Evolutionary conservation across 1,140 invertebrate species (phyloP), one percentile per base, ranked within the genome.

Genomic region (Lerema accius): DNA sequence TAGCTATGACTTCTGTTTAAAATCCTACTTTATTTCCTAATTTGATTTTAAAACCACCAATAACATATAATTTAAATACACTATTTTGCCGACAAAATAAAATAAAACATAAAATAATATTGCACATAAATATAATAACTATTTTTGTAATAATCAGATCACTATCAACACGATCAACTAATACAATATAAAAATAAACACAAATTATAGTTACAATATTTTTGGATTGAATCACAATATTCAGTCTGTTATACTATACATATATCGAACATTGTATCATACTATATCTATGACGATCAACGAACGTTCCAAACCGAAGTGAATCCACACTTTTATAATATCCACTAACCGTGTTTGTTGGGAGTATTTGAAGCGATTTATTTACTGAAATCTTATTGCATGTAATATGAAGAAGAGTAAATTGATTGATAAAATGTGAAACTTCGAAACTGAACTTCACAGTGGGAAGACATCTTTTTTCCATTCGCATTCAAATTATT

Each of bases 141-240:
- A 56, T 35, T 60, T 53, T 55, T 46, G 15, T 42, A 6, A 5
- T 19, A 6, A 17, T 23, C 11, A 46, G 19, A 43, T 43, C 14
- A 16, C 9, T n/a, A 28, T 10, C 23, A 13, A 50, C 42, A 62
- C 35, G 11, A 40, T 32, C 40, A 61, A 61, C 46, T 62, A 50
- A 62, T 50, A 37, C 42, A 45, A 4, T 14, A 45, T 35, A 51
- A 35, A 37, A 60, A 43, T 16, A 32, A 43, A 46, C 19, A 49
- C 46, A 49, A 49, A 49, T 32, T 32, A 9, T 26, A 32, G 4
- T 49, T 4, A 37, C 40, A 28, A 45, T 19, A 51, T 32, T 51
- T 58, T 58, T 58, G 55, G 55, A 49, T 58, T 46, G 26, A 58
- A 58, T 58, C 55, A 58, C 42, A 58, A 35, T 58, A 35, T 13